Conservation (phyloP, 2,113 vertebrate genomes). For the Cichladusa arquata region DNA sequence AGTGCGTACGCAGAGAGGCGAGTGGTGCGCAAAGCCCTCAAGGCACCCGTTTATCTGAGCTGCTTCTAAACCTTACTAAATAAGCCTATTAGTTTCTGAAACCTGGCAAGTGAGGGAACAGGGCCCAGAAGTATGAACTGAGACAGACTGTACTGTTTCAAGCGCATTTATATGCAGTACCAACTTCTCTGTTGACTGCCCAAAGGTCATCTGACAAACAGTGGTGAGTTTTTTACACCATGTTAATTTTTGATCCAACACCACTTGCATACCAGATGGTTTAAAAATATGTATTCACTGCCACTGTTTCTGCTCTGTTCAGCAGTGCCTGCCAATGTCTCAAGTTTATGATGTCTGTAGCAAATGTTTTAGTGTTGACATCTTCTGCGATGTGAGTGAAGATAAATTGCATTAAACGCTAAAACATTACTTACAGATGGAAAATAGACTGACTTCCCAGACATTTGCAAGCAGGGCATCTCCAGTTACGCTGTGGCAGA, state of each 20-base stretch:
- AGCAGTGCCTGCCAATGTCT: slow-evolving; percentile 50
- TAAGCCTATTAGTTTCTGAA: slow-evolving; percentile 57
- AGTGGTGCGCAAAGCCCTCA: slow-evolving; percentile 21
- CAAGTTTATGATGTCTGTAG: slow-evolving; percentile 52
- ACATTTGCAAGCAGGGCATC: slow-evolving; percentile 25
- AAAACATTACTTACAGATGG: slow-evolving; percentile 60
- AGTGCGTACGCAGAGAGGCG: neutral
- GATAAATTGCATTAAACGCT: slow-evolving; percentile 64
- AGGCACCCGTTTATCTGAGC: slow-evolving; percentile 40
- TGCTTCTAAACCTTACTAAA: slow-evolving; percentile 32
- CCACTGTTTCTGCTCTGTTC: slow-evolving; percentile 36
- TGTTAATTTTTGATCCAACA: slow-evolving; percentile 42
- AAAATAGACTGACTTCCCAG: slow-evolving; percentile 56
- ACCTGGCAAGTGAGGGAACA: slow-evolving; percentile 5
- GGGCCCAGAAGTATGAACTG: slow-evolving; percentile 3
- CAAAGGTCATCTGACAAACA: slow-evolving; percentile 67
- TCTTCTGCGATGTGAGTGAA: slow-evolving; percentile 44
- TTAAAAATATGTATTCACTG: slow-evolving; percentile 51
- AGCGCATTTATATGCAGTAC: slow-evolving; percentile 25
- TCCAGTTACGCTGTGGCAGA: neutral
- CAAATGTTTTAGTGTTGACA: slow-evolving; percentile 67
- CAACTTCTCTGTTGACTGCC: slow-evolving; percentile 2
- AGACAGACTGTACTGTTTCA: neutral
- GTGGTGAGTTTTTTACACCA: slow-evolving; percentile 38
- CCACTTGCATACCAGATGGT: slow-evolving; percentile 41